Conservation (phyloP, 2,888 invertebrate genomes). For the Limenitis camilla region DNA sequence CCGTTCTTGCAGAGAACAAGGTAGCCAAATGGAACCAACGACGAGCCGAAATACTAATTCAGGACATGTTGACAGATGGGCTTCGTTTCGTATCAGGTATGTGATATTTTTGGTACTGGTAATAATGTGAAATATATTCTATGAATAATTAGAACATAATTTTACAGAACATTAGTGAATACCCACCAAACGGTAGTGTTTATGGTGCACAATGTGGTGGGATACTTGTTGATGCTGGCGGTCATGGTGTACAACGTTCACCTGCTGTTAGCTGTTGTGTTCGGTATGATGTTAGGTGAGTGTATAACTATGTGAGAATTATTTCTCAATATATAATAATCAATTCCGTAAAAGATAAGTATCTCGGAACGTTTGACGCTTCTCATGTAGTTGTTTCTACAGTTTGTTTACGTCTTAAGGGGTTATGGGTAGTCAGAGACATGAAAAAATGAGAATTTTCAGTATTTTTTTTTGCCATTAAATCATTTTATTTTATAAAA, state of each 20-base stretch:
- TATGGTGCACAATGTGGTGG: conserved; percentile 73
- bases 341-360: no score
- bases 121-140: no score
- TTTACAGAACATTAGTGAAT: conserved; percentile 48
- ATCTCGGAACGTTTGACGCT: no score
- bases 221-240: conserved; percentile 81
- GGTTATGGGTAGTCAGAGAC: no score
- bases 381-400: no score
- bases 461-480: no score
- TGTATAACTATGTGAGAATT: neutral
- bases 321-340: no score
- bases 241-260: conserved; percentile 85
- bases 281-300: conserved; percentile 77
- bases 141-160: no score
- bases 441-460: no score
- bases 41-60: conserved; percentile 57
- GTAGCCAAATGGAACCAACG: conserved; percentile 52
- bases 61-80: conserved; percentile 49
- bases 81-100: conserved; percentile 47
- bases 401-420: no score
- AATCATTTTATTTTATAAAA: no score
- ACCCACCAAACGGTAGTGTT: conserved; percentile 65
- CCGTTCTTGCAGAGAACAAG: conserved; percentile 54
- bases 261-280: conserved; percentile 76
- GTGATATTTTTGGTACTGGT: conserved; percentile 3